These are phyloP conservation scores for Argya squamiceps DNA, from an alignment of 2,797 vertebrate species.

Conservation along the genomic window DNA sequence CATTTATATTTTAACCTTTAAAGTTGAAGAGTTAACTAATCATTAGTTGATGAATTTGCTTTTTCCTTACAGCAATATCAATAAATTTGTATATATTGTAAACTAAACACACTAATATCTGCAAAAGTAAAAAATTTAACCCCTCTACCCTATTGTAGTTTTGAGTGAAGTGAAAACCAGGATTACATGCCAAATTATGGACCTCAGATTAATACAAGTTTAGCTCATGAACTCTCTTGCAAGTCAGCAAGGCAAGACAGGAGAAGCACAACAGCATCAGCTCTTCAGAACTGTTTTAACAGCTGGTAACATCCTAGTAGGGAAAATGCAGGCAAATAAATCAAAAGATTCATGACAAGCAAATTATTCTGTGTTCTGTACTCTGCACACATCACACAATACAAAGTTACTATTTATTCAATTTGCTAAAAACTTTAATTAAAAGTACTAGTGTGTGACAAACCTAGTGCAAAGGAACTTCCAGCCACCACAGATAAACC, in stretches of 20 bases:
- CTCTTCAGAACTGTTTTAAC: not conserved
- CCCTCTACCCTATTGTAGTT: not conserved
- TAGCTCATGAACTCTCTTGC: not conserved
- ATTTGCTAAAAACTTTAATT: not conserved
- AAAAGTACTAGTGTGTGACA: not conserved
- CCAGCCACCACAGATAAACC: constrained; percentile 94
- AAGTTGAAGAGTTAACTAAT: not conserved
- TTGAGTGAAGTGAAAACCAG: not conserved
- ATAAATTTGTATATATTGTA: not conserved
- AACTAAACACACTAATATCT: not conserved
- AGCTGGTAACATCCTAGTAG: not conserved
- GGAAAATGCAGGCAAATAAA: not conserved
- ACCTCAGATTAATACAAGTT: not conserved
- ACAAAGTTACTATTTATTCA: not conserved
- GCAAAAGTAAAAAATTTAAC: not conserved
- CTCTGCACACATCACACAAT: not conserved
- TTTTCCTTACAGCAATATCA: constrained; percentile 16
- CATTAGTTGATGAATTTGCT: not conserved
- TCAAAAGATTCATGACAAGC: not conserved
- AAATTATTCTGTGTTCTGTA: not conserved
- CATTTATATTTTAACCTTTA: not conserved
- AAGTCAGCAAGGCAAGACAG: not conserved
- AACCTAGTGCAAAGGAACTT: constrained; percentile 92
- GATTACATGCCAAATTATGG: not conserved
- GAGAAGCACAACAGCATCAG: not conserved